Percentiles rank a stretch among this genome's conserved stretches.
Conservation (phyloP, 2,888 invertebrate genomes). For the Cheilosia variabilis region DNA sequence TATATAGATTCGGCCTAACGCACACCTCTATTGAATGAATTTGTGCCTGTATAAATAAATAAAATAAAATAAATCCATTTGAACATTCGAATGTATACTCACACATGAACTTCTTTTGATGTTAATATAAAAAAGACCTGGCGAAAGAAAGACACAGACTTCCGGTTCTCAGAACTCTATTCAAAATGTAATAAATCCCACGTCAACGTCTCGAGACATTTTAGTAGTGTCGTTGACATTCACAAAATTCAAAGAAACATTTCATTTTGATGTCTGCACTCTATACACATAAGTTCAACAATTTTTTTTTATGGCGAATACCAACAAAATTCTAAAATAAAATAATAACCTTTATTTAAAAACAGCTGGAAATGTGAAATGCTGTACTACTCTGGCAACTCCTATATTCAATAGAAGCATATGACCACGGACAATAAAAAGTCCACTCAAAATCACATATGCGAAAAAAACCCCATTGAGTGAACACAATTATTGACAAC, state of each 20-base stretch:
- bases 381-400: constrained; percentile 4
- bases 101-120: too few relatives aligned
- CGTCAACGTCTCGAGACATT: background rate
- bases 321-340: background rate
- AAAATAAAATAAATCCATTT: too few relatives aligned
- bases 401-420: background rate
- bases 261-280: background rate
- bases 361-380: background rate
- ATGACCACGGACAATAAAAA: constrained; percentile 11
- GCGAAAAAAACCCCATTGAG: constrained; percentile 11
- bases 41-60: too few relatives aligned
- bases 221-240: background rate
- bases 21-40: too few relatives aligned
- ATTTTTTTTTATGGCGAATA: too few relatives aligned
- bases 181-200: background rate
- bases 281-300: too few relatives aligned
- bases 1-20: too few relatives aligned
- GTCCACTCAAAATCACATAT: constrained; percentile 32
- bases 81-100: too few relatives aligned
- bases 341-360: background rate
- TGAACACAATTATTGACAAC: constrained; percentile 34
- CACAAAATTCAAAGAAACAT: too few relatives aligned
- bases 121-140: too few relatives aligned
- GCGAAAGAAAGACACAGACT: background rate
- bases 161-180: background rate